A percentile compares a stretch with the other conserved stretches of the same genome.
Evolutionary conservation across 2,888 invertebrate genomes (phyloP).

Genomic region (Asteroscopus sphinx): DNA sequence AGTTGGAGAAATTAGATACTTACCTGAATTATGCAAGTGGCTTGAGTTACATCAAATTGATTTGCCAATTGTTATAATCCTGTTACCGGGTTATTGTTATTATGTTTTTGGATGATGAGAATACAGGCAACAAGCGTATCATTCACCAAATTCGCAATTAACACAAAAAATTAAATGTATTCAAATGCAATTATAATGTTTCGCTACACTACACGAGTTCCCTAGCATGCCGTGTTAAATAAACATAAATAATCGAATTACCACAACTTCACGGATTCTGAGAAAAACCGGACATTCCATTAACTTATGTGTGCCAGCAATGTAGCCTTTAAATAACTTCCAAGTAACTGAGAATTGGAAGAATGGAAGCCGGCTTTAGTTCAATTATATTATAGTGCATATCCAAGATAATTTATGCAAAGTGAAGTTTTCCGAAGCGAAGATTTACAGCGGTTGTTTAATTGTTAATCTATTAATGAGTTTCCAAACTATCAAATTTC

Average conservation of each 20-base stretch:
- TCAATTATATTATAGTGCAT: constrained; percentile 40
- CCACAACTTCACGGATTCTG: constrained; percentile 33
- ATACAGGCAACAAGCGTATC: background rate
- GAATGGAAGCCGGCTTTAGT: constrained; percentile 13
- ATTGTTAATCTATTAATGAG: constrained; percentile 57
- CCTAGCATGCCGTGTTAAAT: constrained; percentile 36
- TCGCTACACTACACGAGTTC: constrained; percentile 37
- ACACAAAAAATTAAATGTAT: constrained; percentile 22
- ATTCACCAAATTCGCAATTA: constrained; percentile 8
- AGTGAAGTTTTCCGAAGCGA: constrained; percentile 28
- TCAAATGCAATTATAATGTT: constrained; percentile 40
- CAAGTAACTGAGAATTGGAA: constrained; percentile 23
- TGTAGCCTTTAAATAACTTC: constrained; percentile 34
- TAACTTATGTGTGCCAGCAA: constrained; percentile 11
- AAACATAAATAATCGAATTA: constrained; percentile 30
- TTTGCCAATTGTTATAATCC: background rate
- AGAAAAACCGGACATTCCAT: constrained; percentile 28
- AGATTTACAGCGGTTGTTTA: constrained; percentile 53
- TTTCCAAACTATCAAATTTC: constrained; percentile 44
- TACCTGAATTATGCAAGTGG: constrained; percentile 15
- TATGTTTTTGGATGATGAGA: constrained; percentile 24
- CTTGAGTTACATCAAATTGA: constrained; percentile 1
- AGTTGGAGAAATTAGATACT: constrained; percentile 22
- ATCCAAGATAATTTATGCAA: constrained; percentile 49
- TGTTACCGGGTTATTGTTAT: constrained; percentile 7